These are phyloP conservation scores for Plectrocnemia conspersa DNA, from an alignment of 1,140 invertebrate genomes.

Conservation along the genomic window DNA sequence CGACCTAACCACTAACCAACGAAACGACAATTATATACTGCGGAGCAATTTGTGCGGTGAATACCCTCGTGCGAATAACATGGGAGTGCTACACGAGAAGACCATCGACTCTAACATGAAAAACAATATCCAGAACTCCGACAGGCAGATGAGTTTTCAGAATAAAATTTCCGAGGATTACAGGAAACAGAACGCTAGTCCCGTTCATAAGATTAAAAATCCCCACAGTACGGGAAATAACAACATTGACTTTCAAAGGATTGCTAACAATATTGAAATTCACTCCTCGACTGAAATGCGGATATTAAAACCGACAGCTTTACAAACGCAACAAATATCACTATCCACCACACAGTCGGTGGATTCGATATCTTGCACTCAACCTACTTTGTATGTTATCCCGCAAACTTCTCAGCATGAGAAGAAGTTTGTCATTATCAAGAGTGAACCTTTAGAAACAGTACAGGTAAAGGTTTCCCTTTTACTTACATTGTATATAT, in stretches of 20 bases:
- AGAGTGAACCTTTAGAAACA: constrained; percentile 48
- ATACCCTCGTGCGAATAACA: constrained; percentile 22
- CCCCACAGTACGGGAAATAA: constrained; percentile 17
- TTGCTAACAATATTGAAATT: constrained; percentile 39
- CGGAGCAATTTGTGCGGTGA: constrained; percentile 18
- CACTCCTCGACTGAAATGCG: constrained; percentile 41
- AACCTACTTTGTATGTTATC: constrained; percentile 43
- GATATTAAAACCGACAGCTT: constrained; percentile 46
- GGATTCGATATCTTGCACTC: constrained; percentile 40
- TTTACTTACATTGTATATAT: not conserved
- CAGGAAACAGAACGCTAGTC: constrained; percentile 24
- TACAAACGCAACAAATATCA: constrained; percentile 43
- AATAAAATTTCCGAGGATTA: constrained; percentile 17
- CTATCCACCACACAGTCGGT: constrained; percentile 42
- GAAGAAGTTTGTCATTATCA: constrained; percentile 50
- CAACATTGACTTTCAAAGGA: constrained; percentile 22
- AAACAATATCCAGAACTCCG: constrained; percentile 19
- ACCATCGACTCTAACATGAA: constrained; percentile 15
- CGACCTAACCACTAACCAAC: constrained; percentile 25
- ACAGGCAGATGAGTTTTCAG: constrained; percentile 25
- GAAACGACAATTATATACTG: constrained; percentile 28
- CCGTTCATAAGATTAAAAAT: constrained; percentile 18
- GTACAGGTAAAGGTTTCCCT: constrained; percentile 39
- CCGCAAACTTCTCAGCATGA: constrained; percentile 43
- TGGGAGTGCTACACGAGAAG: constrained; percentile 24